phyloP scores from a whole-genome alignment of 2,797 vertebrate genomes.

The Acipenser transmontanus region DNA sequence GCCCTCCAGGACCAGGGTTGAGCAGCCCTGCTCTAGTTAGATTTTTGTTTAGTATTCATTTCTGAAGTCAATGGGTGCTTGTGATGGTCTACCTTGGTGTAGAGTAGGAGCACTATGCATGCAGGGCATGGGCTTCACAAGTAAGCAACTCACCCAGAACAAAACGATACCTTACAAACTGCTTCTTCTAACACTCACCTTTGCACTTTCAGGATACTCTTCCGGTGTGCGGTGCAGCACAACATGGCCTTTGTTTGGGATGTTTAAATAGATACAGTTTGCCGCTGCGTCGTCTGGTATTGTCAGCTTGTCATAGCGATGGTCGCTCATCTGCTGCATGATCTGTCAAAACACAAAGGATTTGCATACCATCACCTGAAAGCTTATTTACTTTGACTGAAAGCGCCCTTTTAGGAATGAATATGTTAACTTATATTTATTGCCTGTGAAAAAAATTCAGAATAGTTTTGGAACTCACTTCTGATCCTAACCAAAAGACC shows the following conservation, averaged over 20 bases:
- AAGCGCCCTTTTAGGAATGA: no score
- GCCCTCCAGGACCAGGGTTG: no score
- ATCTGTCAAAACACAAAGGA: constrained; percentile 55
- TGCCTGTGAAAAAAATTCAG: no score
- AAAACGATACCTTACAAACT: neutral
- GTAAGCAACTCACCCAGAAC: neutral
- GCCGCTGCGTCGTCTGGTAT: constrained; percentile 83
- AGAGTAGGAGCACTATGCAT: no score
- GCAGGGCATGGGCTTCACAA: no score
- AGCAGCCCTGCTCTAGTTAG: no score
- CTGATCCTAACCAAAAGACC: no score
- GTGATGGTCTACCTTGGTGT: neutral
- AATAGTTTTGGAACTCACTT: no score
- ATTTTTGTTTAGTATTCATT: neutral
- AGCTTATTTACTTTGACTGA: no score
- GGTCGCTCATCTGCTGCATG: constrained; percentile 96
- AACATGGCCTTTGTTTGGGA: constrained; percentile 82
- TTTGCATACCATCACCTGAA: no score
- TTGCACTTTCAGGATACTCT: constrained; percentile 80
- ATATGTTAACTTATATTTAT: no score
- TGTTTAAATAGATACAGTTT: constrained; percentile 89
- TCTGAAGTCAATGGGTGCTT: neutral
- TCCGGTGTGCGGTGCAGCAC: constrained; percentile 79
- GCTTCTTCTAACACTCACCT: constrained; percentile 55
- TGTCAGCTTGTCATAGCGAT: constrained; percentile 90